A percentile compares a stretch with the other conserved stretches of the same genome.
Evolutionary conservation across 2,113 vertebrate genomes (phyloP).

Genomic region (Microcebus ravelobensis): DNA sequence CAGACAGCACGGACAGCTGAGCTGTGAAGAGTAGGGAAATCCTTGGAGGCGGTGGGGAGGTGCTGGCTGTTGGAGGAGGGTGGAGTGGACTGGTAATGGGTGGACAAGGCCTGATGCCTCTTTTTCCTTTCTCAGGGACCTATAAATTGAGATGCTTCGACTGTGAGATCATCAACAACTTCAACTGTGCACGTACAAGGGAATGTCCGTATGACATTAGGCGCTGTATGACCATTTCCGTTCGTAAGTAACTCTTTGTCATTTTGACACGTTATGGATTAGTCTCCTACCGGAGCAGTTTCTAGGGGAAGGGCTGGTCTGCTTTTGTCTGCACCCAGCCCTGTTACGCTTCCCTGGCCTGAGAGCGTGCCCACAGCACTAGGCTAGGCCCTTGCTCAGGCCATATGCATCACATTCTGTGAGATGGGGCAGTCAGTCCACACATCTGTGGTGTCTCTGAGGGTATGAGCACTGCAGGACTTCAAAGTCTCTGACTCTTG

Average conservation of each 20-base stretch:
- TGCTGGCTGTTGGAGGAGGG: no score
- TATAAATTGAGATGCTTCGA: accelerated
- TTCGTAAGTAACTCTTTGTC: not conserved
- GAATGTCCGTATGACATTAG: not conserved
- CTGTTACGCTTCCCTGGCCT: no score
- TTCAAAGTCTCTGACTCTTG: no score
- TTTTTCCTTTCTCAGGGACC: not conserved
- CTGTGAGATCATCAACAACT: accelerated
- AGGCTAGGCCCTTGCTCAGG: not conserved
- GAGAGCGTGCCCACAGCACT: accelerated
- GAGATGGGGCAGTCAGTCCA: no score
- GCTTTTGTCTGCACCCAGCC: not conserved
- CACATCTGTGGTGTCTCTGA: no score
- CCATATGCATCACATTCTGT: no score
- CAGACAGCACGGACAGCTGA: accelerated
- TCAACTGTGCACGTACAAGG: accelerated
- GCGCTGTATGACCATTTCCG: not conserved
- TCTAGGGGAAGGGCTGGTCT: accelerated
- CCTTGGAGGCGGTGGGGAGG: not conserved
- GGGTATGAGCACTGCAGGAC: no score
- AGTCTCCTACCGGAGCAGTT: not conserved
- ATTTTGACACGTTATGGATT: no score
- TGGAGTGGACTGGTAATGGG: accelerated
- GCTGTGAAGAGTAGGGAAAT: no score
- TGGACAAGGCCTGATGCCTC: not conserved